Evolutionary conservation across 2,888 invertebrate species (phyloP).

Genomic region (Zygaena filipendulae): DNA sequence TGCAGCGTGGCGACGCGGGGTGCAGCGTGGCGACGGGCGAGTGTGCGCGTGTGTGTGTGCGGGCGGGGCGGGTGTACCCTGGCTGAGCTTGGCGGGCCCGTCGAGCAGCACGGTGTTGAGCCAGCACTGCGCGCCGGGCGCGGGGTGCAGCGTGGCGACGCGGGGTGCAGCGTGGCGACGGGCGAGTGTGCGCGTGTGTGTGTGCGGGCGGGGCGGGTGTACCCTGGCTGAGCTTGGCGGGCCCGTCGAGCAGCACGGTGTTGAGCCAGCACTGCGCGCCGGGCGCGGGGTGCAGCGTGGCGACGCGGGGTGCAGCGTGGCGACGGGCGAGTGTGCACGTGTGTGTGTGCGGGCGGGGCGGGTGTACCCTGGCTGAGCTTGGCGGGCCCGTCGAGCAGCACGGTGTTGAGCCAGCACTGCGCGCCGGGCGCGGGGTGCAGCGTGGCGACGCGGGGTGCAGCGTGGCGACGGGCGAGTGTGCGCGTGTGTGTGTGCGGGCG

Average conservation of each 20-base stretch:
- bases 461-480: too few relatives aligned
- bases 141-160: too few relatives aligned
- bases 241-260: conserved; percentile 78
- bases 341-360: too few relatives aligned
- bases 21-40: too few relatives aligned
- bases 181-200: too few relatives aligned
- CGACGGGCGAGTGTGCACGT: too few relatives aligned
- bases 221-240: conserved; percentile 80
- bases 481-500: too few relatives aligned
- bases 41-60: too few relatives aligned
- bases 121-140: conserved; percentile 79
- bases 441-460: conserved; percentile 79
- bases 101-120: conserved; percentile 82
- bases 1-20: too few relatives aligned
- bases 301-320: conserved; percentile 80
- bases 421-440: conserved; percentile 76
- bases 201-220: too few relatives aligned
- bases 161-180: conserved; percentile 80
- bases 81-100: conserved; percentile 79
- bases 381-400: conserved; percentile 80
- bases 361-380: conserved; percentile 82
- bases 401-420: conserved; percentile 86
- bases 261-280: conserved; percentile 84
- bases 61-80: too few relatives aligned
- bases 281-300: too few relatives aligned